phyloP scores from a whole-genome alignment of 2,113 vertebrate genomes.

The Rhombomys opimus region DNA sequence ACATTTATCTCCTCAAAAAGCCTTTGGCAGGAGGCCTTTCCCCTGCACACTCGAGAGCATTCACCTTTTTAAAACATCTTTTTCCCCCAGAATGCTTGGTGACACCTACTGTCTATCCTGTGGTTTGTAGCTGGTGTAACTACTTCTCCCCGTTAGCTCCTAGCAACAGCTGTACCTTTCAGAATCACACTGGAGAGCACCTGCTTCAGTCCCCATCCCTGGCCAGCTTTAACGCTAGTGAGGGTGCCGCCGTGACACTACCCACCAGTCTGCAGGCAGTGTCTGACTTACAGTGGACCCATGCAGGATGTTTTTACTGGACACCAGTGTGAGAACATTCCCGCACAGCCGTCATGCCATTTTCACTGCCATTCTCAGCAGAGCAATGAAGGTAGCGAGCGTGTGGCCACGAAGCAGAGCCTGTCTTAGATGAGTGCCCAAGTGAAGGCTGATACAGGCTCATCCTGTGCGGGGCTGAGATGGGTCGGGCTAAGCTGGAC shows the following conservation, averaged over 20 bases:
- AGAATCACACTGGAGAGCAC: background rate
- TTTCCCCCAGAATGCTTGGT: background rate
- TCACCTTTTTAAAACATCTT: background rate
- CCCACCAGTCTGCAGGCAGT: accelerated
- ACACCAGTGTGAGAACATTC: no score
- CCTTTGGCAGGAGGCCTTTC: background rate
- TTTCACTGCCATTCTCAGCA: accelerated
- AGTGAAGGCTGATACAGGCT: no score
- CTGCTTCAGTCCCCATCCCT: accelerated
- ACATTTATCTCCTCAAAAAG: background rate
- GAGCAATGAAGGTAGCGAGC: background rate
- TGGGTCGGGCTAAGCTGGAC: background rate
- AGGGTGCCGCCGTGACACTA: accelerated
- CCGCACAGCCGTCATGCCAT: no score
- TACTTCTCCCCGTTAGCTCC: accelerated
- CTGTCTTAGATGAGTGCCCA: background rate
- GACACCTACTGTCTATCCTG: no score
- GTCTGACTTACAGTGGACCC: background rate
- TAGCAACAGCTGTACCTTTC: background rate
- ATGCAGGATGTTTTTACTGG: background rate
- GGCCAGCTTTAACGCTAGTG: background rate
- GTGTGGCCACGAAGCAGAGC: background rate
- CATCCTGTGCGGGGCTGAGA: accelerated
- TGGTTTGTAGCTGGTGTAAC: background rate
- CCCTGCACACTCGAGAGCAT: accelerated